Conservation (phyloP, 2,888 invertebrate genomes). For the Quadroppia sp. region DNA sequence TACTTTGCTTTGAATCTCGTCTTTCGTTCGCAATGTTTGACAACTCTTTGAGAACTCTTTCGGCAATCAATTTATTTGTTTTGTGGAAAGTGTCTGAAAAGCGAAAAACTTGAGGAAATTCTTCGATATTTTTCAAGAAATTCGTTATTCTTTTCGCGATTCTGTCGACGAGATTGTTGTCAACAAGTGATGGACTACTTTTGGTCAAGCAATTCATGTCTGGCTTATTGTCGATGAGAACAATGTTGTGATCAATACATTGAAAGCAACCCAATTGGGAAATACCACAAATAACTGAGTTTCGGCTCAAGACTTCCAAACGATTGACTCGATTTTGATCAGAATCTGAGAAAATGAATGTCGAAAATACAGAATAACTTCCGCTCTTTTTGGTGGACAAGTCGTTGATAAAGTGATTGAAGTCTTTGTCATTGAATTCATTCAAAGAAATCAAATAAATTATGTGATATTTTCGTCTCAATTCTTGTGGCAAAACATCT, state of each 20-base stretch:
- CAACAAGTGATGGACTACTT: neutral
- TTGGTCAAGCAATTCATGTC: slow-evolving; percentile 27
- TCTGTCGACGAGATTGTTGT: neutral
- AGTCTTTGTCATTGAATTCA: slow-evolving; percentile 20
- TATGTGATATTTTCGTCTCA: neutral
- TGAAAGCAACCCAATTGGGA: slow-evolving; percentile 8
- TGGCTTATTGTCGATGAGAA: slow-evolving; percentile 2
- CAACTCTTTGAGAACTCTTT: slow-evolving; percentile 2
- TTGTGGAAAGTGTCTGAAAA: neutral
- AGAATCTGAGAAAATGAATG: neutral
- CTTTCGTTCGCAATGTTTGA: neutral
- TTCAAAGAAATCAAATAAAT: slow-evolving; percentile 13
- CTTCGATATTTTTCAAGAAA: slow-evolving; percentile 14
- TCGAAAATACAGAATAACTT: slow-evolving; percentile 13
- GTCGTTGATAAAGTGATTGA: neutral
- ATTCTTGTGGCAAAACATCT: slow-evolving; percentile 13
- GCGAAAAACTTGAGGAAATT: slow-evolving; percentile 12
- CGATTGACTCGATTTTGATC: neutral
- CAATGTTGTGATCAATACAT: slow-evolving; percentile 21
- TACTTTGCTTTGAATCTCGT: neutral
- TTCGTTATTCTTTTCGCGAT: neutral
- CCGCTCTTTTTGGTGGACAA: neutral
- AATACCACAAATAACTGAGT: neutral
- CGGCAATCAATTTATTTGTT: slow-evolving; percentile 10
- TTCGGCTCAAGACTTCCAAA: neutral